phyloP scores from a whole-genome alignment of 2,888 invertebrate species.

The Torymus auratus region DNA sequence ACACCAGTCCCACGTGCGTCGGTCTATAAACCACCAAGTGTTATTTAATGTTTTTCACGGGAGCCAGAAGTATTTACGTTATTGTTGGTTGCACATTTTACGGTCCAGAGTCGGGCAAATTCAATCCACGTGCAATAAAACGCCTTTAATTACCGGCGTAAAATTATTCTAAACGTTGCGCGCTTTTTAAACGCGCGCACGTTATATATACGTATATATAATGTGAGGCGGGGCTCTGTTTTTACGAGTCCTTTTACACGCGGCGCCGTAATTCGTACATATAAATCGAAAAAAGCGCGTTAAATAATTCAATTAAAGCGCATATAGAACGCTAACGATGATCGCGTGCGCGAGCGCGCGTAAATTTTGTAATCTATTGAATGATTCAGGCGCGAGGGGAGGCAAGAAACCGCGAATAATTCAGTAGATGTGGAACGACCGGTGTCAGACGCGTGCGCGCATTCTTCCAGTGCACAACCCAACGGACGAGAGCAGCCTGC shows the following conservation, averaged over 20 bases:
- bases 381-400: no score
- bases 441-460: no score
- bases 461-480: background rate
- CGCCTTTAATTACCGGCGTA: background rate
- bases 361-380: no score
- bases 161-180: background rate
- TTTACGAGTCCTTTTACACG: background rate
- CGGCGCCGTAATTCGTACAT: no score
- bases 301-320: no score
- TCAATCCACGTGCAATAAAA: conserved; percentile 18
- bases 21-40: background rate
- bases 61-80: background rate
- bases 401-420: no score
- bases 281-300: no score
- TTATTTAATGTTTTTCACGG: conserved; percentile 6
- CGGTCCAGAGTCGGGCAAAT: background rate
- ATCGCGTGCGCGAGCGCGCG: no score
- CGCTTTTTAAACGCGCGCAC: background rate
- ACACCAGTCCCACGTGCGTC: no score
- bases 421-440: no score
- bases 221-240: background rate
- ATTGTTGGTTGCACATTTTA: conserved; percentile 5
- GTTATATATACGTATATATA: background rate
- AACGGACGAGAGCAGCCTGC: background rate
- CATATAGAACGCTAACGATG: no score